phyloP scores from a whole-genome alignment of 2,888 invertebrate species.

The Limnephilus rhombicus region DNA sequence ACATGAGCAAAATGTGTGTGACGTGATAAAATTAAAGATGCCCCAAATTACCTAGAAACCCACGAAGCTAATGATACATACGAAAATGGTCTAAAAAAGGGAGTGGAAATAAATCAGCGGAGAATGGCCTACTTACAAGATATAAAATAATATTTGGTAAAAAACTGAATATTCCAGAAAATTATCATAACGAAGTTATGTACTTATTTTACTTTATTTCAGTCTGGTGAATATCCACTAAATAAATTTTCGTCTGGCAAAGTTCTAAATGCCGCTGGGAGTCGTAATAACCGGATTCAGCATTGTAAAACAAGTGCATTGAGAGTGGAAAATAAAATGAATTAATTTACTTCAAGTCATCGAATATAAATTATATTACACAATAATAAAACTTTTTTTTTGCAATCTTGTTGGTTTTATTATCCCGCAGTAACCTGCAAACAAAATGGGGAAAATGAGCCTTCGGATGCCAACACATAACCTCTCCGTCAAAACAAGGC shows the following conservation, averaged over 20 bases:
- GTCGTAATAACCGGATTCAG: background rate
- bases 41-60: background rate
- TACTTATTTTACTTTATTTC: background rate
- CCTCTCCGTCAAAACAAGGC: conserved; percentile 48
- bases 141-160: background rate
- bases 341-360: background rate
- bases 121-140: background rate
- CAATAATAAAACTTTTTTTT: background rate
- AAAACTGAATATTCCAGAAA: background rate
- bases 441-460: background rate
- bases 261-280: background rate
- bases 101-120: background rate
- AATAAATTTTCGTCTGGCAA: background rate
- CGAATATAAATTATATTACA: background rate
- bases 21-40: background rate
- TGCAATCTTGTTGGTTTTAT: background rate
- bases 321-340: background rate
- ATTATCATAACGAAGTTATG: background rate
- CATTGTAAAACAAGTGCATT: background rate
- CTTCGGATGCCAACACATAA: background rate
- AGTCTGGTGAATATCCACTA: background rate
- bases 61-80: background rate
- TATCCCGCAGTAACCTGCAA: background rate
- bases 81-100: background rate
- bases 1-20: background rate